Base-by-base conservation (phyloP, 2,888 invertebrate species). In the Latrodectus elegans region DNA sequence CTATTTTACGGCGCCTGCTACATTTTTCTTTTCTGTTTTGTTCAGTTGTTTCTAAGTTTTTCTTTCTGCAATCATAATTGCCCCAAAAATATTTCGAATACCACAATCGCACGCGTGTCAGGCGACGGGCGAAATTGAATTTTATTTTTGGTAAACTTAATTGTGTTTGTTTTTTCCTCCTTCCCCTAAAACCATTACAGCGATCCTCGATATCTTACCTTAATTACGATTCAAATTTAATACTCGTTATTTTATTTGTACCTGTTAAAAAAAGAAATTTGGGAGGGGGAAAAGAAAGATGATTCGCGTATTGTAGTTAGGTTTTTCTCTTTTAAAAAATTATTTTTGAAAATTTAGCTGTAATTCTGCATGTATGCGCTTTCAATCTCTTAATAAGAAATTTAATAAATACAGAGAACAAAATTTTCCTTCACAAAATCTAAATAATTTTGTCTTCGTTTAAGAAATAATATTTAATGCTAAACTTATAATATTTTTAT, bases 1-100 rank as follows among this genome's bases (percentile, higher is more conserved):
- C 65, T 71, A 65, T 80, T 86, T 86, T 76, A 80, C 60, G 71
- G 79, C 74, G 76, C 60, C 76, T 67, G 64, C 77, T 17, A 49
- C 14, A 22, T 60, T 17, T 60, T 53, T 75, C 67, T 53, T 72
- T 12, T n/a, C 68, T 51, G 67, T 51, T 49, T 68, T 64, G 11
- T 9, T 72, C 38, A 38, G 4, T 38, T 38, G 38, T 38, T 38
- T 38, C 38, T 38, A 6, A 38, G 3, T 38, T 6, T 55, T 49
- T 38, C 53, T 55, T n/a, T 11, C 15, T 55, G 49, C 12, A 80
- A 67, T 68, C 85, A 80, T 86, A 86, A 86, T 76, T 80, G 53
- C 71, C 10, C 17, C 9, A 22, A 70, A 86, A 80, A 38, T 80
- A 55, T 80, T 80, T 80, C 53, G 22, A 71, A 22, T n/a, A 75